Evolutionary conservation across 2,113 vertebrate genomes (phyloP).

Genomic region (Empidonax traillii): DNA sequence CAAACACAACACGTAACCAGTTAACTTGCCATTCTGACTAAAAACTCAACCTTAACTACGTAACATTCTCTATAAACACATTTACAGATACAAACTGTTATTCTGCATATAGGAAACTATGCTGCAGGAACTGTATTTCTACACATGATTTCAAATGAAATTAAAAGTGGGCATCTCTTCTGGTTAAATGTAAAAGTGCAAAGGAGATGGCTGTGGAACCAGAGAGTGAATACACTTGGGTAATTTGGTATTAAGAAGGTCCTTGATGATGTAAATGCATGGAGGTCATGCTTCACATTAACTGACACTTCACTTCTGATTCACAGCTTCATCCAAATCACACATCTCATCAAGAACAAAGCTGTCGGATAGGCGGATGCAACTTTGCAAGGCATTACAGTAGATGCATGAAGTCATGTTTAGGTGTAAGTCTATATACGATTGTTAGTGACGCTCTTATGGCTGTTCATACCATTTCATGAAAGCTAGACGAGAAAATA

Average conservation of each 20-base stretch:
- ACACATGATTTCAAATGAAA: background rate
- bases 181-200: conserved; percentile 15
- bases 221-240: background rate
- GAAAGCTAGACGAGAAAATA: background rate
- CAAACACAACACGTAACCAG: conserved; percentile 31
- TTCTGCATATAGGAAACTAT: conserved; percentile 32
- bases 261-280: background rate
- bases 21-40: conserved; percentile 27
- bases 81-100: conserved; percentile 36
- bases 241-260: background rate
- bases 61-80: conserved; percentile 48
- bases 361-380: background rate
- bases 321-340: background rate
- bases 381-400: background rate
- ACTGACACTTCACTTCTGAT: background rate
- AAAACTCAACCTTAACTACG: background rate
- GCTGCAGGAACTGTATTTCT: background rate
- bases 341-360: conserved; percentile 15
- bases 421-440: rapidly evolving
- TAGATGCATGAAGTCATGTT: background rate
- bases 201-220: conserved; percentile 26
- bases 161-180: background rate
- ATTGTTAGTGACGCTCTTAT: background rate
- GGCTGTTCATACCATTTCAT: background rate
- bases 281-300: background rate